A percentile compares a stretch with the other conserved stretches of the same genome.
Evolutionary conservation across 1,140 invertebrate genomes (phyloP).

Genomic region (Bombus confusus): DNA sequence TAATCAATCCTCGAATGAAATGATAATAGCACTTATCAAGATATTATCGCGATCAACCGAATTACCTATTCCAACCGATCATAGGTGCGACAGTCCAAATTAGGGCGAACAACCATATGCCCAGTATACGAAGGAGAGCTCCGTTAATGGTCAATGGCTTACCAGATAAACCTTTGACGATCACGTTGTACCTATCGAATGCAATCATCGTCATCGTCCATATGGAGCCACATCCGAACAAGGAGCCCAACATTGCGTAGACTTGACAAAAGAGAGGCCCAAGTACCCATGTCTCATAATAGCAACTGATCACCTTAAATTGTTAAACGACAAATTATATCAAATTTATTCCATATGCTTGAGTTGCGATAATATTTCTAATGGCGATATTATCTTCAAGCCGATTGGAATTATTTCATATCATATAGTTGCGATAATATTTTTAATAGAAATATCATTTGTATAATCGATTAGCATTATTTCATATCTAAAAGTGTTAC

Average conservation of each 20-base stretch:
- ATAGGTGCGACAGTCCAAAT: slow-evolving; percentile 89
- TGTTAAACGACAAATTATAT: slow-evolving; percentile 21
- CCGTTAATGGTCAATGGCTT: slow-evolving; percentile 88
- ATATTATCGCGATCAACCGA: neutral
- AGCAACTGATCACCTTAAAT: slow-evolving; percentile 92
- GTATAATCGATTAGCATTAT: neutral
- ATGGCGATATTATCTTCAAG: neutral
- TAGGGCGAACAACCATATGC: slow-evolving; percentile 87
- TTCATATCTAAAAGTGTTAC: neutral
- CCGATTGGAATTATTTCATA: neutral
- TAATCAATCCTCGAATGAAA: neutral
- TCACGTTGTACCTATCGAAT: slow-evolving; percentile 92
- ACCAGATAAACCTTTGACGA: slow-evolving; percentile 90
- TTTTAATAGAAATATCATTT: no score
- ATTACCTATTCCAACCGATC: slow-evolving; percentile 91
- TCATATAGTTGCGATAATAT: no score
- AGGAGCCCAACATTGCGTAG: slow-evolving; percentile 90
- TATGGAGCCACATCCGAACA: slow-evolving; percentile 91
- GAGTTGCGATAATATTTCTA: neutral
- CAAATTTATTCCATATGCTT: neutral
- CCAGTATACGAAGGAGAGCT: slow-evolving; percentile 86
- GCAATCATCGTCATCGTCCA: slow-evolving; percentile 93
- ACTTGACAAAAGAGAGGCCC: slow-evolving; percentile 92
- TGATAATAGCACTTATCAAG: neutral
- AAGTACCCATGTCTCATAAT: slow-evolving; percentile 93